These are phyloP conservation scores for Menidia menidia DNA, from an alignment of 2,797 vertebrate species.

Conservation along the genomic window DNA sequence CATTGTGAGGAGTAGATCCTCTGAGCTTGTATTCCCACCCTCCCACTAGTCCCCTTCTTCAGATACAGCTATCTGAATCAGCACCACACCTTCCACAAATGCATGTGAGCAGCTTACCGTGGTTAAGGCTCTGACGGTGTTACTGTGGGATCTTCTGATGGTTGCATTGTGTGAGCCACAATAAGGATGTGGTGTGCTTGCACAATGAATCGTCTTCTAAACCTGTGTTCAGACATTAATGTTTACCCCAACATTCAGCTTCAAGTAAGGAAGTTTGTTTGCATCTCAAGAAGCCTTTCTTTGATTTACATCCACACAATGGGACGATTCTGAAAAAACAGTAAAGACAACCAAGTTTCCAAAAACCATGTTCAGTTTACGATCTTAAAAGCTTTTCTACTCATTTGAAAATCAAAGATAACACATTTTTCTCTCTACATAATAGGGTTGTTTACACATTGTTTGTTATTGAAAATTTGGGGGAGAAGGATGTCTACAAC, in stretches of 20 bases:
- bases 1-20: slow-evolving; percentile 72
- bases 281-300: slow-evolving; percentile 11
- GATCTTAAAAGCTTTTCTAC: background rate
- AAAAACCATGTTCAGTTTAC: background rate
- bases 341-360: background rate
- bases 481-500: background rate
- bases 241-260: slow-evolving; percentile 30
- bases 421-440: background rate
- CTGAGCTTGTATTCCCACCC: slow-evolving; percentile 67
- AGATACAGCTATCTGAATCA: slow-evolving; percentile 78
- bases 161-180: slow-evolving; percentile 67
- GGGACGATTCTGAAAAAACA: background rate
- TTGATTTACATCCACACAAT: background rate
- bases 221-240: slow-evolving; percentile 64
- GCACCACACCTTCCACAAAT: slow-evolving; percentile 61
- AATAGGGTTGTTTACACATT: too few relatives aligned
- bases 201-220: slow-evolving; percentile 51
- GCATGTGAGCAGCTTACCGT: slow-evolving; percentile 67
- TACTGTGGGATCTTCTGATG: slow-evolving; percentile 63
- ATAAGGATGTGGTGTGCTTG: slow-evolving; percentile 58
- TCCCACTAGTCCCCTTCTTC: slow-evolving; percentile 49
- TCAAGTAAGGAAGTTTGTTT: slow-evolving; percentile 21
- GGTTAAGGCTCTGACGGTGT: slow-evolving; percentile 54
- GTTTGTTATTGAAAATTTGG: background rate
- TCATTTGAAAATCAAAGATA: background rate